Evolutionary conservation across 2,113 vertebrate species (phyloP).

Genomic region (Pyxicephalus adspersus): DNA sequence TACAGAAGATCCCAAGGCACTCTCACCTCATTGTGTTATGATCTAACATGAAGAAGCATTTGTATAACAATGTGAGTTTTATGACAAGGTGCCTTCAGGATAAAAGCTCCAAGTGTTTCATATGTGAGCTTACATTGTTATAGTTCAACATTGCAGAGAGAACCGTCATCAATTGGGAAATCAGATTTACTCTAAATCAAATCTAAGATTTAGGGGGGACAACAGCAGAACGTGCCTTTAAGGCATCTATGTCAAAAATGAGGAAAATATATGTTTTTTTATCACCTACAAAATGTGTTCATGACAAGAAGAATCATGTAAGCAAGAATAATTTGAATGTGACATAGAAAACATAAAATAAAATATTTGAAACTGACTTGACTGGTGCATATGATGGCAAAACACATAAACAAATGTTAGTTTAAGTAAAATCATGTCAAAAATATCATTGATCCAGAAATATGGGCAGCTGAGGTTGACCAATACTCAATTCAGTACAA

Average conservation of each 20-base stretch:
- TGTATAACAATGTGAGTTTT: conserved; percentile 34
- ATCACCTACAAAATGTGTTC: neutral
- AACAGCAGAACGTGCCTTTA: conserved; percentile 25
- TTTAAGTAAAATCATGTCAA: too few relatives aligned
- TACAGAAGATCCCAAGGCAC: neutral
- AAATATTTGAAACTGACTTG: too few relatives aligned
- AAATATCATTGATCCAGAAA: too few relatives aligned
- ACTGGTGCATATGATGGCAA: too few relatives aligned
- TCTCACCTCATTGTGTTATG: conserved; percentile 9
- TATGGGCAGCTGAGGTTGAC: too few relatives aligned
- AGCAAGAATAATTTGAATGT: neutral
- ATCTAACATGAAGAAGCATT: conserved; percentile 32
- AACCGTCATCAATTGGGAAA: conserved; percentile 44
- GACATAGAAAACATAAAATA: too few relatives aligned
- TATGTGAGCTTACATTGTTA: conserved; percentile 51
- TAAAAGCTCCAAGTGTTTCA: conserved; percentile 45
- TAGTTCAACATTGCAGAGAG: conserved; percentile 13
- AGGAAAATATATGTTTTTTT: neutral
- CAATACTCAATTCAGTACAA: too few relatives aligned
- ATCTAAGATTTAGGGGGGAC: conserved; percentile 23
- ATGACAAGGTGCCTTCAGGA: conserved; percentile 46
- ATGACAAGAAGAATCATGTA: neutral
- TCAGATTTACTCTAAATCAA: conserved; percentile 19
- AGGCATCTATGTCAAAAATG: conserved; percentile 33
- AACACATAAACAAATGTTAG: too few relatives aligned